A percentile compares a stretch with the other conserved stretches of the same genome.
phyloP scores from a whole-genome alignment of 2,888 invertebrate genomes.

The Priapulus caudatus region DNA sequence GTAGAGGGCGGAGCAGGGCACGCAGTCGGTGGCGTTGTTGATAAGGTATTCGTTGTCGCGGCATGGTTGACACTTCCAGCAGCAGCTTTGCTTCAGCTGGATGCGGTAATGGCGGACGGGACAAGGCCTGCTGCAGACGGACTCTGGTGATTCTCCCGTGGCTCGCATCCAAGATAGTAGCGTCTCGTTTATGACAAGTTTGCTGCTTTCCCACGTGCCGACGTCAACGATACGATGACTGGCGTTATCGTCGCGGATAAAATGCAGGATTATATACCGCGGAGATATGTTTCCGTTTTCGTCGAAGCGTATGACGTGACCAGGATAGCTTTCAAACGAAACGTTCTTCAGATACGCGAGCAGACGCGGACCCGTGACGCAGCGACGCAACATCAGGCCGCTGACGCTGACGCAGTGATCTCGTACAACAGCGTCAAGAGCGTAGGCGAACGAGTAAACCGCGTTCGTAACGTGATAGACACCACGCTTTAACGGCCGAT shows the following conservation, averaged over 20 bases:
- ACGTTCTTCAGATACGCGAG: neutral
- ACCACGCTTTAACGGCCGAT: neutral
- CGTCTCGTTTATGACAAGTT: neutral
- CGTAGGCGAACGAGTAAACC: constrained; percentile 37
- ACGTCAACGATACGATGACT: neutral
- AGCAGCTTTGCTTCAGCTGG: constrained; percentile 15
- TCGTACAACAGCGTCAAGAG: constrained; percentile 29
- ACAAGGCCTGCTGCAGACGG: neutral
- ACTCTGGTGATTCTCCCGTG: neutral
- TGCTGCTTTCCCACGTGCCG: neutral
- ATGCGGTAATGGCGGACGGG: constrained; percentile 3
- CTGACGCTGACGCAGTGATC: constrained; percentile 20
- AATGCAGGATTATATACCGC: neutral
- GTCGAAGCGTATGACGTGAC: neutral
- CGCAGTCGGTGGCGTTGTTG: constrained; percentile 18
- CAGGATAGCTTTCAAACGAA: neutral
- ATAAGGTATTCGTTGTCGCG: constrained; percentile 19
- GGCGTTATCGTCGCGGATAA: neutral
- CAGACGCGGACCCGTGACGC: neutral
- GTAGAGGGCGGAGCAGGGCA: constrained; percentile 15
- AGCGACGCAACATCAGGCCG: neutral
- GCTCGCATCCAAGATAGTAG: neutral
- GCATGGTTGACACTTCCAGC: constrained; percentile 23
- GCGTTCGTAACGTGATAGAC: constrained; percentile 23
- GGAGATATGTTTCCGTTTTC: neutral